A percentile compares a stretch with the other conserved stretches of the same genome.
Evolutionary conservation across 2,113 vertebrate genomes (phyloP).

Genomic region (Aleadryas rufinucha): DNA sequence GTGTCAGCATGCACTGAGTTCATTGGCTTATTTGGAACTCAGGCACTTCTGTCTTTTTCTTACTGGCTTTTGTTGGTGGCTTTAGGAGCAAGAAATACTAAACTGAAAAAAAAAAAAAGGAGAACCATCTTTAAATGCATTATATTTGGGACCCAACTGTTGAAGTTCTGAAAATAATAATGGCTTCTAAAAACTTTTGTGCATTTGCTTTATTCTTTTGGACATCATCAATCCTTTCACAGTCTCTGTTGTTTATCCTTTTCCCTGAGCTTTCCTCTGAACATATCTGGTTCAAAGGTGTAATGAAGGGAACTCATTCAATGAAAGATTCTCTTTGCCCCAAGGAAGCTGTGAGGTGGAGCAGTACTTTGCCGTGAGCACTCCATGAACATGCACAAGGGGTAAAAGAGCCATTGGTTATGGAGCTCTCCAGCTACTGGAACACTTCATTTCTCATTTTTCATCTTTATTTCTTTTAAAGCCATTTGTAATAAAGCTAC

Average conservation of each 20-base stretch:
- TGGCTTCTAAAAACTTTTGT: not conserved
- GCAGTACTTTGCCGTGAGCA: not conserved
- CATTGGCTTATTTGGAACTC: not conserved
- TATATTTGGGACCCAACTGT: not conserved
- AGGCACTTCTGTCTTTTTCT: not conserved
- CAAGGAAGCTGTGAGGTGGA: not conserved
- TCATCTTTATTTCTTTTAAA: conserved; percentile 42
- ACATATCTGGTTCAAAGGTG: not conserved
- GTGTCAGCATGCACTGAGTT: not conserved
- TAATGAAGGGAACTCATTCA: not conserved
- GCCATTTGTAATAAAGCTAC: conserved; percentile 26
- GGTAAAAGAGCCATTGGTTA: not conserved
- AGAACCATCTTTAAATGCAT: not conserved
- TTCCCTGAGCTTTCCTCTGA: not conserved
- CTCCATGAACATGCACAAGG: not conserved
- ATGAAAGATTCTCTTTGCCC: not conserved
- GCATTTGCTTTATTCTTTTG: not conserved
- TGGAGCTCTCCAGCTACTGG: conserved; percentile 12
- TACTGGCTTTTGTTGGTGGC: not conserved
- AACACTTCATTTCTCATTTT: conserved; percentile 42
- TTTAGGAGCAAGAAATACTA: not conserved
- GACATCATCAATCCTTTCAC: not conserved
- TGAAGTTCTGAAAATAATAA: not conserved
- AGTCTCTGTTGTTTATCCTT: not conserved
- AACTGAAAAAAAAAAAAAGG: not conserved